Conservation (phyloP, 2,113 vertebrate genomes). For the Sorex fumeus region DNA sequence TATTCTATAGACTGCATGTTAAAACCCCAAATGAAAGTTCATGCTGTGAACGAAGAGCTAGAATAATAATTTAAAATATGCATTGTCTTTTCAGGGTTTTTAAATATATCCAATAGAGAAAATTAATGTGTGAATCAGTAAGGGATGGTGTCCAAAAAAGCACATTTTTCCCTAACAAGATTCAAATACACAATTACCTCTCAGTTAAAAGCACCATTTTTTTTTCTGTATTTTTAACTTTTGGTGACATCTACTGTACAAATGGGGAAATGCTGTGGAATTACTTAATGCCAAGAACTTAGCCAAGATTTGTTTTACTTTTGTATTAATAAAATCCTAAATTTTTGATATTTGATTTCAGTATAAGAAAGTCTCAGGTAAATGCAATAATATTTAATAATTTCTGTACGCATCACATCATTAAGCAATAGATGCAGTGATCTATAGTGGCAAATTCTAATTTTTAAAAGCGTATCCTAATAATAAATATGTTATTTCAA, state of each 20-base stretch:
- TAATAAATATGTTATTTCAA: conserved; percentile 25
- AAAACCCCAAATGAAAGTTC: conserved; percentile 3
- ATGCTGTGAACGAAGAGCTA: conserved; percentile 22
- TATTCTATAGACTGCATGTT: not conserved
- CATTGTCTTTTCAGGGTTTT: not conserved
- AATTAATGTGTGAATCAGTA: not conserved
- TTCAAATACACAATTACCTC: conserved; percentile 5
- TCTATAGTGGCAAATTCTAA: not conserved
- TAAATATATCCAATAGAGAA: not conserved
- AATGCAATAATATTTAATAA: conserved; percentile 14
- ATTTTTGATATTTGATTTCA: not conserved
- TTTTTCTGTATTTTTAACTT: conserved; percentile 55
- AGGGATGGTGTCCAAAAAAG: not conserved
- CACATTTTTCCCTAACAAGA: not conserved
- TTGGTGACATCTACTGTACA: conserved; percentile 78
- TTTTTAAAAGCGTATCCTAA: conserved; percentile 15
- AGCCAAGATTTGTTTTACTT: conserved; percentile 8
- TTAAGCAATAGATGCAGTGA: not conserved
- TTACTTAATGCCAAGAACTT: not conserved
- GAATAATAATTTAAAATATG: conserved; percentile 18
- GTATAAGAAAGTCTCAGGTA: too few species aligned
- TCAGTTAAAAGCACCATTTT: not conserved
- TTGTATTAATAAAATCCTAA: conserved; percentile 16
- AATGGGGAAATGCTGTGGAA: conserved; percentile 25
- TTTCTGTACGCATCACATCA: not conserved